phyloP scores from a whole-genome alignment of 2,888 invertebrate species.

The Iselma pallidipennis region DNA sequence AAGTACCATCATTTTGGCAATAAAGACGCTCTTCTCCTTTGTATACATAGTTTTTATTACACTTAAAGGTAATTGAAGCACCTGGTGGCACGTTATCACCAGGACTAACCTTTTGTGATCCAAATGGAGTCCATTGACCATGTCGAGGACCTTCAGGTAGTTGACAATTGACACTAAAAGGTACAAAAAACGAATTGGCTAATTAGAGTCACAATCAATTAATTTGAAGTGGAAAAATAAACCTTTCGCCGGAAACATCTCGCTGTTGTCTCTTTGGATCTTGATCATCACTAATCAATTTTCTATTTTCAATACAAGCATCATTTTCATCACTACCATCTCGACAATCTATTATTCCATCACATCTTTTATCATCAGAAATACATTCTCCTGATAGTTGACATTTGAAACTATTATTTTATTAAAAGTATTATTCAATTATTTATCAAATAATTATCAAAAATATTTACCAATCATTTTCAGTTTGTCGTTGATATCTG shows the following conservation, averaged over 20 bases:
- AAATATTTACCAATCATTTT: not conserved
- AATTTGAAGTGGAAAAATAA: too few relatives aligned
- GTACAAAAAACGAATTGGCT: too few relatives aligned
- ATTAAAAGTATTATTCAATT: not conserved
- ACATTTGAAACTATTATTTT: not conserved
- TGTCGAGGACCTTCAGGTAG: slow-evolving; percentile 37
- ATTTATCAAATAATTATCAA: not conserved
- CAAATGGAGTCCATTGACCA: slow-evolving; percentile 35
- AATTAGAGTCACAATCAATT: too few relatives aligned
- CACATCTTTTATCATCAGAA: slow-evolving; percentile 51
- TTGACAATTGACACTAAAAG: slow-evolving; percentile 27
- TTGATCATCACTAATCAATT: too few relatives aligned
- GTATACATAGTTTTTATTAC: slow-evolving; percentile 30
- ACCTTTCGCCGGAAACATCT: slow-evolving; percentile 56
- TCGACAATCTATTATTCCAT: slow-evolving; percentile 55
- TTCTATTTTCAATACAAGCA: slow-evolving; percentile 55
- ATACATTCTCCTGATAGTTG: slow-evolving; percentile 52
- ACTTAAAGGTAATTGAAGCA: slow-evolving; percentile 31
- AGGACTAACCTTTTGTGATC: slow-evolving; percentile 12
- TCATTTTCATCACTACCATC: slow-evolving; percentile 57
- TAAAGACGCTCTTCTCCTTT: not conserved
- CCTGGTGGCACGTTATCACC: slow-evolving; percentile 25
- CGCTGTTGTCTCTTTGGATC: too few relatives aligned
- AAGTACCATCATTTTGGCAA: not conserved
- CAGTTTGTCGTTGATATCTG: not conserved